Evolutionary conservation across 2,888 invertebrate genomes (phyloP), one percentile per base, ranked within the genome.

Genomic region (Bombylius discolor): DNA sequence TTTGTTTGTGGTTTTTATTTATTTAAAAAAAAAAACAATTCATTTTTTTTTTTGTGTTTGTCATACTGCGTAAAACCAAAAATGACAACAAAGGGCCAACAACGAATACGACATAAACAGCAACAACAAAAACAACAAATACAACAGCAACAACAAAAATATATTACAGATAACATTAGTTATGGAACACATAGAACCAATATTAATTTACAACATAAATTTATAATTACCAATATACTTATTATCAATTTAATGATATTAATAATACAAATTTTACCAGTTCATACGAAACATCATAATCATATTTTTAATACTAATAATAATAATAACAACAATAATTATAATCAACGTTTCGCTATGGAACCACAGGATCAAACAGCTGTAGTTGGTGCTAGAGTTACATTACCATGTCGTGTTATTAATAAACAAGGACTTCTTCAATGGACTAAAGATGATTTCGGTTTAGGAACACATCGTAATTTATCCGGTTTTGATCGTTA

Each of bases 391-490:
- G 87, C 89, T 59, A 82, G 87, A 58, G 89, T 93, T 49, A 89
- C 92, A 11, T 77, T 96, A 58, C 91, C 92, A 33, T 97, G 96
- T 73, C 79, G 89, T 46, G 92, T 96, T 46, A 84, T 89, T 68
- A 85, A 89, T 71, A 90, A 93, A 71, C 83, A 82, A 59, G 97
- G 97, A 1, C 83, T 86, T 52, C 80, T 97, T 54, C 97, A 97
- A 72, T 97, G 98, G 98, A 96, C 96, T 52, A 90, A 93, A 70
- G 94, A 96, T 68, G 95, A 93, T 70, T 97, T 96, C 67, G 97
- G 95, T 0, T 80, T 98, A 53, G 97, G 97, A 9, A 84, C 89
- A 0, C 89, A 92, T 64, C 79, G 96, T 58, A 88, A 91, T 65
- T 80, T 97, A 59, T 88, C 89, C 54, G 93, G 92, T 42, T 97